Conservation (phyloP, 1,140 invertebrate genomes). For the Bombus waltoni region DNA sequence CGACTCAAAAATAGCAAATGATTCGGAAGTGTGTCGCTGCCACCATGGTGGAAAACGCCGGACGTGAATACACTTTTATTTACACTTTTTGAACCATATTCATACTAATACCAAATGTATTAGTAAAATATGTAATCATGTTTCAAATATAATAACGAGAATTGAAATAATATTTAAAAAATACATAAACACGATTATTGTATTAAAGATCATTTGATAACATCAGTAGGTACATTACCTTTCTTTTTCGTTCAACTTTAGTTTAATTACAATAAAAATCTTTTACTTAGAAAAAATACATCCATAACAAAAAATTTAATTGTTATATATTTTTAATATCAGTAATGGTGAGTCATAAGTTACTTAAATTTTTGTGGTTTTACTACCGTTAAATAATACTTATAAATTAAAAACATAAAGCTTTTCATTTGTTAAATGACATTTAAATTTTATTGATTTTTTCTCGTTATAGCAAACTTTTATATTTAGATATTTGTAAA, state of each 20-base stretch:
- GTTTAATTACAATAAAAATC: not conserved
- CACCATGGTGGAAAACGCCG: too few species aligned
- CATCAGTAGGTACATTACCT: not conserved
- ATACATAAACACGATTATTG: not conserved
- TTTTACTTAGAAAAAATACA: not conserved
- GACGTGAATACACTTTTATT: not conserved
- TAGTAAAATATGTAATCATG: not conserved
- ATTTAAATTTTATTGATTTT: not conserved
- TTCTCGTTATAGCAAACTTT: not conserved
- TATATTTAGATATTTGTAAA: not conserved
- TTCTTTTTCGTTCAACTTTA: not conserved
- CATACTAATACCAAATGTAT: too few species aligned
- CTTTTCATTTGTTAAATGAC: too few species aligned
- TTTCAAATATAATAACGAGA: not conserved
- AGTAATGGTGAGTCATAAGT: not conserved
- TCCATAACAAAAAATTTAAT: too few species aligned
- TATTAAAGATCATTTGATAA: not conserved
- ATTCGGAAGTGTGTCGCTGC: not conserved
- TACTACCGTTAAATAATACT: not conserved
- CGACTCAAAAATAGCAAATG: not conserved
- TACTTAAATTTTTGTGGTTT: not conserved
- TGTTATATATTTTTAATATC: too few species aligned
- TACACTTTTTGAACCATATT: too few species aligned
- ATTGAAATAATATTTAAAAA: not conserved
- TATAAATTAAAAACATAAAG: too few species aligned